Base-by-base conservation (phyloP, 1,140 invertebrate species). In the Phocides pigmalion region DNA sequence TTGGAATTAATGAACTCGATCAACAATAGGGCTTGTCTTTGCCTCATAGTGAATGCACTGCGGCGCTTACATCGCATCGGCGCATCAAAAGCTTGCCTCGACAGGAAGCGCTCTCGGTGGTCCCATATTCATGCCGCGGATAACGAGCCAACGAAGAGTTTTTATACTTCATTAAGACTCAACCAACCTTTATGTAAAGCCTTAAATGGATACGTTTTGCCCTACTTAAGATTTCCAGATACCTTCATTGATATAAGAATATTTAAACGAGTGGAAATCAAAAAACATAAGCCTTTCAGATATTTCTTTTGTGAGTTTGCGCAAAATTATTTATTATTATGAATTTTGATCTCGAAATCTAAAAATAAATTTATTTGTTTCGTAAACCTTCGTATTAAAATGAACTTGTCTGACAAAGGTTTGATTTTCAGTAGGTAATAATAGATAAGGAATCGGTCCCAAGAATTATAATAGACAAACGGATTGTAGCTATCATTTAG, bases 11-110 rank as follows among this genome's bases (percentile, higher is more conserved):
- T 62, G 53, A 54, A 66, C 64, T 66, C 51, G 22, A 66, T 66
- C 50, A 54, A 66, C 64, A 62, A 61, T 62, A 47, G 58, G 28
- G 58, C 58, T 49, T 61, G 12, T 62, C 54, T 61, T 32, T 42
- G 64, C 64, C 72, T 84, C 73, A 81, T 82, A 85, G 76, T 75
- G 76, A 84, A 85, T 85, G 82, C 84, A 81, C 72, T 72, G 68
- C 68, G 59, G 73, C 68, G 62, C 58, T 71, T 56, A 68, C 64
- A 66, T 67, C 50, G 42, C 76, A 75, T 70, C 81, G 81, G 79
- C 77, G 65, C 72, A 79, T 84, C 82, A 81, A 84, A 84, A 72
- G 78, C 58, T 47, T 17, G 59, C 63, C 58, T 68, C 61, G 67
- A 56, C 69, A 75, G 72, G 72, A 77, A 75, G 62, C 64, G 74